A percentile compares a stretch with the other conserved stretches of the same genome.
Evolutionary conservation across 2,888 invertebrate species (phyloP).

Genomic region (Anoncus sp.): DNA sequence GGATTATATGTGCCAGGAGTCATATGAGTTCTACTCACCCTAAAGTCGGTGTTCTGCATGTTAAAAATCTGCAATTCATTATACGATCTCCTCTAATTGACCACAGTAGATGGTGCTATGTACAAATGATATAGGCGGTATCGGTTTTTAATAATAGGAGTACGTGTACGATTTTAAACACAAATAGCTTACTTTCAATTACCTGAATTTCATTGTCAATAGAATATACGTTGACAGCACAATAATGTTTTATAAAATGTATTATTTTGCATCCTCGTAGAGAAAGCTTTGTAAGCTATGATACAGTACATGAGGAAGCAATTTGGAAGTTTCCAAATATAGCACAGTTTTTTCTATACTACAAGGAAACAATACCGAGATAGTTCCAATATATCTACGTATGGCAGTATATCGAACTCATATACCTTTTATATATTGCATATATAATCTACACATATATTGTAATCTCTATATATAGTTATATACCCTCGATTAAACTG

Average conservation of each 20-base stretch:
- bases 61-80: conserved; percentile 5
- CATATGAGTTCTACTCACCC: not conserved
- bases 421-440: conserved; percentile 16
- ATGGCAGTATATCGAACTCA: not conserved
- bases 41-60: not conserved
- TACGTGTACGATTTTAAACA: no score
- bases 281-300: no score
- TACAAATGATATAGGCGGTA: no score
- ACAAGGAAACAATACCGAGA: not conserved
- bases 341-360: no score
- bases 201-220: no score
- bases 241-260: no score
- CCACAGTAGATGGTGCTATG: not conserved
- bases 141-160: no score
- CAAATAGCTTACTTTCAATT: no score
- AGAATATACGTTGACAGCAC: no score
- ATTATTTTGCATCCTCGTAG: no score
- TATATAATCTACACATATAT: conserved; percentile 3
- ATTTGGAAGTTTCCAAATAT: no score
- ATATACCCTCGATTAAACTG: conserved; percentile 51
- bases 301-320: no score
- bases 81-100: not conserved
- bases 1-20: not conserved
- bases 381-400: conserved; percentile 4
- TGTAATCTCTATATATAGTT: conserved; percentile 23